Base-by-base conservation (phyloP, 2,113 vertebrate genomes). In the Centrocercus urophasianus region DNA sequence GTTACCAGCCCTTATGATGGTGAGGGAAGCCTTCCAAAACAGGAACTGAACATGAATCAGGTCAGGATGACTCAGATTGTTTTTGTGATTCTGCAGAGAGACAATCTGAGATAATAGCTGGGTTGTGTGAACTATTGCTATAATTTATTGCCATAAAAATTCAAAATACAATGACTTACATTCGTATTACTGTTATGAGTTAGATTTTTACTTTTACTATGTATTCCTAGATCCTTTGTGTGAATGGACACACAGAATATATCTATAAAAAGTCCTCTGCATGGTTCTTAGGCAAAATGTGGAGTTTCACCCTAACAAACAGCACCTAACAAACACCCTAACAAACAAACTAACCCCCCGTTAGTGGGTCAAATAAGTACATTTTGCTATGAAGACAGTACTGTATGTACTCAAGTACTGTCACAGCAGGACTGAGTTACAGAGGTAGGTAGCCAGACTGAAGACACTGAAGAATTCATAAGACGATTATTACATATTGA, bases 71-170 rank as follows among this genome's bases (percentile, higher is more conserved):
- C 80, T 95, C 95, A 95, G 89, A 91, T 78, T 95, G 93, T 93
- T 95, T 97, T 95, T 93, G 78, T 77, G 72, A 95, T 94, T 94
- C 78, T 91, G 83, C 73, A 95, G 77, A 90, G 79, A 93, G 61
- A 79, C 80, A 92, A 95, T 95, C 91, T 92, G 73, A 97, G 94
- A 93, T 96, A 97, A 97, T 95, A 94, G 85, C 69, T 63, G 69
- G 90, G 85, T 96, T 95, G n/a, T 63, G 61, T 86, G 88, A 95
- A 86, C 70, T 95, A 92, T 74, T 72, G 85, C 90, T 95, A 84
- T 88, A 94, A 91, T 94, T 95, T 93, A 89, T 95, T 84, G 63
- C 61, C 50, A 85, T 81, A 80, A 89, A 88, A 83, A 83, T 78
- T 80, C 69, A 86, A 83, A 83, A 89, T 91, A 95, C 75, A 83